Base-by-base conservation (phyloP, 1,140 invertebrate genomes). In the Acromyrmex echinatior region DNA sequence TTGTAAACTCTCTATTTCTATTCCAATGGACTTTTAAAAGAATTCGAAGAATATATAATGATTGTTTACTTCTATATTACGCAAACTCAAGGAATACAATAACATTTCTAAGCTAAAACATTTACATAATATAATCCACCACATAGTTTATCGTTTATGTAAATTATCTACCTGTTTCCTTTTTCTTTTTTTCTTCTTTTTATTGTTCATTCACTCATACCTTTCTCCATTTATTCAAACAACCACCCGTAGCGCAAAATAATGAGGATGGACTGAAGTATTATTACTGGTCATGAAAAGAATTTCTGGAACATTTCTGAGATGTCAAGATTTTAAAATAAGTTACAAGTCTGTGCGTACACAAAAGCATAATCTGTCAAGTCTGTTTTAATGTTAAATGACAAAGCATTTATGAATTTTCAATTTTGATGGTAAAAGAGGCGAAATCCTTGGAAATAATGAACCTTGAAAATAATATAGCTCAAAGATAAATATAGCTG, bases 221-320 rank as follows among this genome's bases (percentile, higher is more conserved):
- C 18, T 53, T 16, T 66, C 45, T 18, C 56, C n/a, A 10, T 53
- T n/a, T 14, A 58, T 39, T n/a, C n/a, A 45, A 6, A 35, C 45
- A 49, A 39, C 92, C 93, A 91, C 93, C 92, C 93, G 92, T 91
- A 86, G 93, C 66, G 93, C 88, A 73, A 86, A 91, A 92, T 93
- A 92, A 94, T 91, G 91, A 94, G 91, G 91, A 92, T 90, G 87
- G 87, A 90, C 91, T 91, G 85, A 90, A 90, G 89, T 71, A 87
- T 92, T 93, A 92, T 92, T 88, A 87, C 87, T 87, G 28, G 76
- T 85, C 53, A 70, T 78, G 77, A 84, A 87, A 12, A 39, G 82
- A 88, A 77, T 71, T 88, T 88, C 70, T 88, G 81, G 35, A 9
- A 87, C 78, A 87, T 45, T 78, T 70, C 78, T 78, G 85, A 87